phyloP scores from a whole-genome alignment of 1,140 invertebrate genomes.

The Thalassaphorura encarpata region DNA sequence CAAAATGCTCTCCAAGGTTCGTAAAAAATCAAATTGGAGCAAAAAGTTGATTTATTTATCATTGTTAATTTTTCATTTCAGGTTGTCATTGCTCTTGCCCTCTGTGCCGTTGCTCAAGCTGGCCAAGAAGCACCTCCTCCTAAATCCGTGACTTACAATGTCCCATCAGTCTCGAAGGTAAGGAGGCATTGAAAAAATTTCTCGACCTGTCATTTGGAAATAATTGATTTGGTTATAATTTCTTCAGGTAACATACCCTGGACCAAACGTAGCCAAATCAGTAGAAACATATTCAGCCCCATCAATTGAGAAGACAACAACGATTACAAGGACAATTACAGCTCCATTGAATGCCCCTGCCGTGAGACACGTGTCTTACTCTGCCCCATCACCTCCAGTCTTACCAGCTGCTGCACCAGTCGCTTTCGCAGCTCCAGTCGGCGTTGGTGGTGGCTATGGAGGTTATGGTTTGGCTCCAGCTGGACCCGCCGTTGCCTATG shows the following conservation, averaged over 20 bases:
- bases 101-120: slow-evolving; percentile 19
- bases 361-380: slow-evolving; percentile 22
- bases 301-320: slow-evolving; percentile 30
- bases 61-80: no score
- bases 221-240: not conserved
- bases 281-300: slow-evolving; percentile 30
- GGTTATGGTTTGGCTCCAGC: no score
- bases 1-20: no score
- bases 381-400: slow-evolving; percentile 18
- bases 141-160: slow-evolving; percentile 27
- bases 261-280: slow-evolving; percentile 24
- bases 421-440: no score
- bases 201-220: not conserved
- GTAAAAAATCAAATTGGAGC: no score
- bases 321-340: slow-evolving; percentile 28
- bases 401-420: slow-evolving; percentile 1
- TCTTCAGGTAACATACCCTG: slow-evolving; percentile 23
- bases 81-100: slow-evolving; percentile 19
- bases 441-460: no score
- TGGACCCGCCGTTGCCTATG: no score
- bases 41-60: no score
- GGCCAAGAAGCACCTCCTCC: slow-evolving; percentile 30
- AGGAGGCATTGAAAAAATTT: not conserved
- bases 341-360: slow-evolving; percentile 25
- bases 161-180: slow-evolving; percentile 30